Base-by-base conservation (phyloP, 2,113 vertebrate species). In the Psilopogon haemacephalus region DNA sequence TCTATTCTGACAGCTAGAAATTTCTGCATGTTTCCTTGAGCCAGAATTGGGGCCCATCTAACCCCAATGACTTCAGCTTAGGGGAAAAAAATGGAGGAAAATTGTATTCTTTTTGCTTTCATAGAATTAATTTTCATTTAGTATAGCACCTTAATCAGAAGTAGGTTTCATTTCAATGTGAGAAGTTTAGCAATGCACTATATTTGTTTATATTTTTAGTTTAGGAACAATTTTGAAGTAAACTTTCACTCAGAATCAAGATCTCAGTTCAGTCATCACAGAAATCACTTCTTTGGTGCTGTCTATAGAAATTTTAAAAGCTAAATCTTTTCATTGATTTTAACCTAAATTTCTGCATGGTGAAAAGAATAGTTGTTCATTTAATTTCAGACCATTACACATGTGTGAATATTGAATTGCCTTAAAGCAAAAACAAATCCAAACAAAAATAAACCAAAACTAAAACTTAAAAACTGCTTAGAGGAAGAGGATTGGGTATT, bases 241-340 rank as follows among this genome's bases (percentile, higher is more conserved):
- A 62, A 48, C 7, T 2, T 58, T 32, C 9, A 48, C n/a, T 85
- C 26, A 69, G 4, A 8, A 58, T 12, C 7, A 44, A 54, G 77
- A 73, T n/a, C 5, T 83, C 46, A 15, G 50, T 46, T 60, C 79
- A 58, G 64, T 46, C 18, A 40, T 50, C 44, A 38, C 23, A 76
- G n/a, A 84, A 63, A 63, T 40, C 28, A 42, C 4, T 59, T 77
- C 6, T 42, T 86, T 24, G 6, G 30, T 40, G 8, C n/a, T 15
- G 60, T 13, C 11, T 30, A 23, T 11, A 63, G 1, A 12, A 1
- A 12, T 67, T 70, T 72, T 60, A 73, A 8, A 0, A 69, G 15
- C 46, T n/a, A 63, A 55, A 77, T 52, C 12, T 59, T 11, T 56
- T 77, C 0, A 63, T 40, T 9, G 50, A 5, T 80, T 84, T 92